Conservation (phyloP, 2,888 invertebrate genomes). For the Hypomecis atomaria region DNA sequence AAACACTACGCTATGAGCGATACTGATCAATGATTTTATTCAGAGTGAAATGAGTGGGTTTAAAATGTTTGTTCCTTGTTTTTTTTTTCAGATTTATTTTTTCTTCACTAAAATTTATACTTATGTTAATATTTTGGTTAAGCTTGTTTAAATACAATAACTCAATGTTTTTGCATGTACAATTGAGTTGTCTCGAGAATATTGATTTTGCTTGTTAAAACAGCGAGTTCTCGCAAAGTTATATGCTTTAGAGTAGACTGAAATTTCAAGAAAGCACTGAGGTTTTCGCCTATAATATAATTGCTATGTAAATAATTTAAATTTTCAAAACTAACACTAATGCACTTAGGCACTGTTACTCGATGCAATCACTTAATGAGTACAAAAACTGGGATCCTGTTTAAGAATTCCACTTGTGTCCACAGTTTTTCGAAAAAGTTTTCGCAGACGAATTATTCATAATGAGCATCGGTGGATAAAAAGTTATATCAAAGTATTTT, state of each 20-base stretch:
- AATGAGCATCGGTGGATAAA: conserved; percentile 66
- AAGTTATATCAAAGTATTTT: conserved; percentile 63
- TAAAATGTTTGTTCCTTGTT: too few relatives aligned
- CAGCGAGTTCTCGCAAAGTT: conserved; percentile 1
- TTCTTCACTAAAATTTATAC: too few relatives aligned
- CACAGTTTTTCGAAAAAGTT: conserved; percentile 74
- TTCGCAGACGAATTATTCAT: conserved; percentile 76
- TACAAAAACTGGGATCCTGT: conserved; percentile 60
- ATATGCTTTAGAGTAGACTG: not conserved
- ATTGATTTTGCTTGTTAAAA: conserved; percentile 21
- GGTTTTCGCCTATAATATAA: conserved; percentile 18
- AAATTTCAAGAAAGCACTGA: conserved; percentile 25
- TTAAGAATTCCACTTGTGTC: conserved; percentile 76
- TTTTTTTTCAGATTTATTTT: too few relatives aligned
- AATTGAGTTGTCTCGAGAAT: conserved; percentile 3
- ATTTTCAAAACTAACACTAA: conserved; percentile 52
- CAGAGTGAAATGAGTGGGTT: too few relatives aligned
- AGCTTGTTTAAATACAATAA: too few relatives aligned
- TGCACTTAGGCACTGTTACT: conserved; percentile 50
- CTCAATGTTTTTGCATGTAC: conserved; percentile 1
- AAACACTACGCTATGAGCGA: too few relatives aligned
- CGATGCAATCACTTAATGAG: conserved; percentile 58
- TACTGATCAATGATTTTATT: too few relatives aligned
- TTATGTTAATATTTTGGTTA: too few relatives aligned
- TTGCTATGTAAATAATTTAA: conserved; percentile 43